A percentile compares a stretch with the other conserved stretches of the same genome.
Evolutionary conservation across 2,888 invertebrate genomes (phyloP).

Genomic region (Leptogaster cylindrica): DNA sequence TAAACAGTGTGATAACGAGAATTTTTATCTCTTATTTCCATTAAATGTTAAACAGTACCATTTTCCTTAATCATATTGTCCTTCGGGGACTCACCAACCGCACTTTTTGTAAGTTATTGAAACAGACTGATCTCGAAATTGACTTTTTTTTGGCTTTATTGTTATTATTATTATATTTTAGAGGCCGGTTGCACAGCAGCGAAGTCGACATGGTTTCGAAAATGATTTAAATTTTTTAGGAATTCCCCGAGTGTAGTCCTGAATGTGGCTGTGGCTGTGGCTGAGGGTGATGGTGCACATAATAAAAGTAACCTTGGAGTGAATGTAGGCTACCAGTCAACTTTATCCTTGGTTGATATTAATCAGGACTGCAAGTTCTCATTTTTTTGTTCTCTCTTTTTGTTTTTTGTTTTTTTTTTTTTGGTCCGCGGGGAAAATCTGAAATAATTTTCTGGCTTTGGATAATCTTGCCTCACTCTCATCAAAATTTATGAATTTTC

Average conservation of each 20-base stretch:
- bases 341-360: not conserved
- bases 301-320: no score
- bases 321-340: no score
- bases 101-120: no score
- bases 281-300: no score
- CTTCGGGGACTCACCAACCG: not conserved
- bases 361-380: constrained; percentile 10
- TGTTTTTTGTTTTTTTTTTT: no score
- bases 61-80: constrained; percentile 34
- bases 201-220: constrained; percentile 9
- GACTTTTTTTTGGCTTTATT: no score
- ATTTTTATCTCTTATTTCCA: constrained; percentile 40
- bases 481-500: constrained; percentile 41
- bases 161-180: no score
- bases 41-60: constrained; percentile 37
- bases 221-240: constrained; percentile 2
- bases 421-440: not conserved
- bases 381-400: not conserved
- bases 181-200: no score
- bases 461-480: constrained; percentile 31
- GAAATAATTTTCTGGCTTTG: constrained; percentile 35
- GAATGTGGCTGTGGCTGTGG: no score
- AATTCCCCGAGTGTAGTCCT: no score
- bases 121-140: no score
- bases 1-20: constrained; percentile 11